Conservation (phyloP, 2,797 vertebrate species). For the Sternotherus odoratus region DNA sequence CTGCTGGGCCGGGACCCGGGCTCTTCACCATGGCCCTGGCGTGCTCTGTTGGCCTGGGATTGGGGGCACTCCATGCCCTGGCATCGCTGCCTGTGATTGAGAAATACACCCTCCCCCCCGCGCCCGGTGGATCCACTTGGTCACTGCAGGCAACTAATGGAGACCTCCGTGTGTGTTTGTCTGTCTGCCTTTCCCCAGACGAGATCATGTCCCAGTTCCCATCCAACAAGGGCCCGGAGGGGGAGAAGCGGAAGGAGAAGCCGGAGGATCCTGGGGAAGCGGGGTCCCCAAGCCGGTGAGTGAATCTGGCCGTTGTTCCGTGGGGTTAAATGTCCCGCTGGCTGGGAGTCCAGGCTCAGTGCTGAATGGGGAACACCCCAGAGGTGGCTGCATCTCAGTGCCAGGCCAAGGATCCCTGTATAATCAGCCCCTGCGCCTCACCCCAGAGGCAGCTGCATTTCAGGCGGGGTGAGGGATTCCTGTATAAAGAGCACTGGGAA, state of each 20-base stretch:
- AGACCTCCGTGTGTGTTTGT: neutral
- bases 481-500: neutral
- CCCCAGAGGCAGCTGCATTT: neutral
- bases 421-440: neutral
- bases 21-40: too few species aligned
- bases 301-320: neutral
- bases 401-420: neutral
- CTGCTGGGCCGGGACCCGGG: too few species aligned
- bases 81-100: neutral
- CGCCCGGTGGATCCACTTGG: neutral
- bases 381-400: neutral
- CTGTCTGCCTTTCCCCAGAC: conserved; percentile 79
- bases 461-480: neutral
- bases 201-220: conserved; percentile 96
- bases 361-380: neutral
- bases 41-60: neutral
- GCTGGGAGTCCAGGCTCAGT: neutral
- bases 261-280: conserved; percentile 1
- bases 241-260: conserved; percentile 58
- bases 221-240: conserved; percentile 57
- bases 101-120: neutral
- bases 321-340: neutral
- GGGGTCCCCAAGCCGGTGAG: conserved; percentile 29
- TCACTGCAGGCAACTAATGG: neutral
- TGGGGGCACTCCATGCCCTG: neutral